Conservation (phyloP, 2,113 vertebrate genomes). For the Myotis yumanensis region DNA sequence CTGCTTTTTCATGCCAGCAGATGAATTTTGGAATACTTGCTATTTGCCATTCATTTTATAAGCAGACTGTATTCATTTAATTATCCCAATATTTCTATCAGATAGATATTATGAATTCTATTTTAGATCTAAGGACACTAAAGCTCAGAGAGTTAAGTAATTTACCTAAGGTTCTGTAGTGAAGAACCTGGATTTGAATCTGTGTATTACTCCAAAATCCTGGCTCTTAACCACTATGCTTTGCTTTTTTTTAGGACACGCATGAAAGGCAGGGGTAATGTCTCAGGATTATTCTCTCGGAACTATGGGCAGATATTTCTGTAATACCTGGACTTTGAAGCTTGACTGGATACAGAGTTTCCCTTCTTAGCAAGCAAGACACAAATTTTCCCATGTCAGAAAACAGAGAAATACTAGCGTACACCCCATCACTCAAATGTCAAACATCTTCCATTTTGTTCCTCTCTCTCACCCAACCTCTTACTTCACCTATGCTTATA, state of each 20-base stretch:
- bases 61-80: not conserved
- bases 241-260: not conserved
- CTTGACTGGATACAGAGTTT: not conserved
- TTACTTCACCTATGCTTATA: not conserved
- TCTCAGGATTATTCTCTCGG: not conserved
- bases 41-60: constrained; percentile 29
- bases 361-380: not conserved
- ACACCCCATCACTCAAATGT: not conserved
- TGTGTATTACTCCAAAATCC: not conserved
- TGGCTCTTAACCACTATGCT: not conserved
- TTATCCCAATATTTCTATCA: not conserved
- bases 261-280: not conserved
- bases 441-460: not conserved
- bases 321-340: not conserved
- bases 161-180: not conserved
- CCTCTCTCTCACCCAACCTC: not conserved
- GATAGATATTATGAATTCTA: not conserved
- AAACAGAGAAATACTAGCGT: not conserved
- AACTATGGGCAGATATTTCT: not conserved
- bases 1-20: not conserved
- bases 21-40: not conserved
- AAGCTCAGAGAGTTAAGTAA: not conserved
- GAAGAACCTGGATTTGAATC: not conserved
- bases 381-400: not conserved
- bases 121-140: constrained; percentile 12